Evolutionary conservation across 1,140 invertebrate genomes (phyloP), one percentile per base, ranked within the genome.

Genomic region (Calephelis nemesis): DNA sequence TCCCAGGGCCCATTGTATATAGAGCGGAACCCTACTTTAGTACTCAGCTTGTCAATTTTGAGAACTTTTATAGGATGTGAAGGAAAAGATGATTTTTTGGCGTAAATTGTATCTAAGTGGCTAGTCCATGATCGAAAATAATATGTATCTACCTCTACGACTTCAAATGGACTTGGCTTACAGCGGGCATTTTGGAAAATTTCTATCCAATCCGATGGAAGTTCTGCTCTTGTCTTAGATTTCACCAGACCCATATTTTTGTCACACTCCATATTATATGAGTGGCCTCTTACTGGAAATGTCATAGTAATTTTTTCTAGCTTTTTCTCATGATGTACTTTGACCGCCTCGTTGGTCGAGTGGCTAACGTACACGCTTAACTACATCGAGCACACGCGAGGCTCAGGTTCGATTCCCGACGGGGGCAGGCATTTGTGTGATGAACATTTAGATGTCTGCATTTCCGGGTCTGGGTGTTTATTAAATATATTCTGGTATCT

Each of bases 201-300:
- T 54, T 66, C 19, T 5, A 5, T 66, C 50, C 65, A 66, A 54
- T 66, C 65, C 19, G 7, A 42, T 54, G 49, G 65, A 66, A 66
- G 65, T 66, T 66, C 65, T 42, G 65, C 65, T 42, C 65, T 54
- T 40, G 65, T 66, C 49, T 66, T 66, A 45, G 49, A 54, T 66
- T 54, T 66, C 65, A 66, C 65, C 49, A 66, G 40, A 58, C 65
- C 65, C 48, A 66, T 66, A 66, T 66, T 66, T 54, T 66, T 66
- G 13, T 66, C 65, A 54, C 65, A 66, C 49, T 66, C 65, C 50
- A 66, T 66, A 42, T n/a, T n/a, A n/a, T 66, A 54, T 42, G 62
- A 40, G 62, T 63, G 62, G 42, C 30, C 62, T 63, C 62, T 63
- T 3, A 63, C 39, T 40, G 62, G 62, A 63, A 63, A 63, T 39